Evolutionary conservation across 2,888 invertebrate species (phyloP).

Genomic region (Synanthedon myopaeformis): DNA sequence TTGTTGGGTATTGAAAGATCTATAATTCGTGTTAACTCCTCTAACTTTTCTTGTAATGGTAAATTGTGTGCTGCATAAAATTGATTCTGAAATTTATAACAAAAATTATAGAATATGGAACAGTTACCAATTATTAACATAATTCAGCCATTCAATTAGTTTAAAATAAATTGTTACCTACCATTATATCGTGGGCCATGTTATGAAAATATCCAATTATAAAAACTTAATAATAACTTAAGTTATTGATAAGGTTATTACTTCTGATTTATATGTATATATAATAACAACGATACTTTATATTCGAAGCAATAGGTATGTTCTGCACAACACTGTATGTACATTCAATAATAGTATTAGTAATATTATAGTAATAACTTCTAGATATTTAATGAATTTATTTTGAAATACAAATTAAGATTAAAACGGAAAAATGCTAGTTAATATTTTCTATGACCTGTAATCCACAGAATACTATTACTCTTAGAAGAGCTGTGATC

Average conservation of each 20-base stretch:
- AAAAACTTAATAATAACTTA: not conserved
- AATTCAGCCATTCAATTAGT: not conserved
- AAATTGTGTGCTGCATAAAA: constrained; percentile 65
- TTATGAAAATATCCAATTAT: not conserved
- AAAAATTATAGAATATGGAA: not conserved
- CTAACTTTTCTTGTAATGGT: constrained; percentile 62
- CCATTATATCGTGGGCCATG: constrained; percentile 43
- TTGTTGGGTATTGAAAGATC: constrained; percentile 64
- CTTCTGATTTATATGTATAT: no score
- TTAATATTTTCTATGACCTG: no score
- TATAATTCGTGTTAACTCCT: constrained; percentile 64
- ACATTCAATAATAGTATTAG: no score
- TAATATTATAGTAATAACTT: no score
- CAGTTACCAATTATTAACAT: not conserved
- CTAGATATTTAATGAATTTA: no score
- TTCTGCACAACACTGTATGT: no score
- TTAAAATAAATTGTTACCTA: constrained; percentile 10
- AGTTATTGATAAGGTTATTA: not conserved
- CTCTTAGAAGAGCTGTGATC: no score
- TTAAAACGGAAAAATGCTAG: no score
- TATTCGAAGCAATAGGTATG: no score
- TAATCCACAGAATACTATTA: no score
- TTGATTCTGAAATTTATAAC: constrained; percentile 53
- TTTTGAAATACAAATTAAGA: no score
- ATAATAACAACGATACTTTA: no score